These are phyloP conservation scores for Neodon shergylaensis DNA, from an alignment of 2,113 vertebrate species.

Conservation along the genomic window DNA sequence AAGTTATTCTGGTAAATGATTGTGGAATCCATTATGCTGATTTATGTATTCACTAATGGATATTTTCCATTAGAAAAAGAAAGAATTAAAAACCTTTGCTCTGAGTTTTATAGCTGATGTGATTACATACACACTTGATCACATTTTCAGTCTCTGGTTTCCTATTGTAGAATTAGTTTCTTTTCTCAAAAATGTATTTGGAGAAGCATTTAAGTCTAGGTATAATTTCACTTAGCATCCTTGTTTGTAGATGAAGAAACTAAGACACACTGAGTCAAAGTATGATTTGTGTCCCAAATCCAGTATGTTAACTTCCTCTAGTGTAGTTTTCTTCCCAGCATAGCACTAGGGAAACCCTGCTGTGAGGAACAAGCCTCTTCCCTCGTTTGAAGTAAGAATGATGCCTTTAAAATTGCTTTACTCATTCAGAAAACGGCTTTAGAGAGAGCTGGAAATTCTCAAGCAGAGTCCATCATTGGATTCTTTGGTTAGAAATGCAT, in stretches of 20 bases:
- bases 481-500: neutral
- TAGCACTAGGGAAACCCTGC: neutral
- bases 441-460: neutral
- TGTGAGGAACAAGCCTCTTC: neutral
- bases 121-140: neutral
- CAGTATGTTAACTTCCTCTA: neutral
- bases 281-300: neutral
- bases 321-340: neutral
- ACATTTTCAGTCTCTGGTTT: conserved; percentile 1
- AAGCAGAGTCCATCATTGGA: too few species aligned
- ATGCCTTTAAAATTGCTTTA: conserved; percentile 4
- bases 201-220: neutral
- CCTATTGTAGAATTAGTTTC: neutral
- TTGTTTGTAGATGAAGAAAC: neutral
- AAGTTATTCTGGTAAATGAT: conserved; percentile 1
- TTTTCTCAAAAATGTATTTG: neutral
- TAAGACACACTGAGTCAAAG: neutral
- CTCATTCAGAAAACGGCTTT: neutral
- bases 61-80: neutral
- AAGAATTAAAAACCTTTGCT: conserved; percentile 4
- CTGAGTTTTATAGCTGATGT: neutral
- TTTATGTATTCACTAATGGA: neutral
- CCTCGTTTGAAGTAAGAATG: neutral
- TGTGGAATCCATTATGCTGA: neutral
- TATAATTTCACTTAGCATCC: neutral